A percentile compares a stretch with the other conserved stretches of the same genome.
phyloP scores from a whole-genome alignment of 30 jellyfish, hydroid and myxozoan genomes.

The Aurelia sp. region DNA sequence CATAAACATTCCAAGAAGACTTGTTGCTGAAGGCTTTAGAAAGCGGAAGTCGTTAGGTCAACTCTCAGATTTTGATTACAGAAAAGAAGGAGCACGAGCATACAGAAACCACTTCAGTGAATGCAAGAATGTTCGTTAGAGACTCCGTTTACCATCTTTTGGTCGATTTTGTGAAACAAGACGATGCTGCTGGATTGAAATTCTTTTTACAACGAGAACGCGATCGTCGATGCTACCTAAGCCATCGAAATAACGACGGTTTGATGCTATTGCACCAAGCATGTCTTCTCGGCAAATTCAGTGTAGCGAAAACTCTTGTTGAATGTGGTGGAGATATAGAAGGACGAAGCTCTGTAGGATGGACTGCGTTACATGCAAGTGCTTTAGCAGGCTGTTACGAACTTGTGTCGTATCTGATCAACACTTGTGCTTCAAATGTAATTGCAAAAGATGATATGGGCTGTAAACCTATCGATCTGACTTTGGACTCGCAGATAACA shows the following conservation, averaged over 20 bases:
- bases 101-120: background rate
- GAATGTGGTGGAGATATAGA: constrained; percentile 76
- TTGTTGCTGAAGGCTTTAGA: no score
- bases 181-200: constrained; percentile 55
- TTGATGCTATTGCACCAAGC: constrained; percentile 81
- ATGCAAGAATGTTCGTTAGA: constrained; percentile 24
- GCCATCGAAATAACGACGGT: constrained; percentile 71
- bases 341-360: constrained; percentile 81
- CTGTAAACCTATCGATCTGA: constrained; percentile 71
- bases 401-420: constrained; percentile 61
- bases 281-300: constrained; percentile 70
- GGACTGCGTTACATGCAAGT: constrained; percentile 91
- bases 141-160: constrained; percentile 39
- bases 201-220: constrained; percentile 65
- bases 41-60: no score
- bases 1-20: no score
- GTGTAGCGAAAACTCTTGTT: constrained; percentile 47
- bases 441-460: constrained; percentile 87
- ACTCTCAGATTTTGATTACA: no score
- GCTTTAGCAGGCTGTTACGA: constrained; percentile 72
- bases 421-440: constrained; percentile 74
- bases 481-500: constrained; percentile 62
- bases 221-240: constrained; percentile 45
- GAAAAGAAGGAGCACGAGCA: no score
- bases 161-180: constrained; percentile 51